phyloP scores from a whole-genome alignment of 1,140 invertebrate genomes.

The Camponotus vicinus region DNA sequence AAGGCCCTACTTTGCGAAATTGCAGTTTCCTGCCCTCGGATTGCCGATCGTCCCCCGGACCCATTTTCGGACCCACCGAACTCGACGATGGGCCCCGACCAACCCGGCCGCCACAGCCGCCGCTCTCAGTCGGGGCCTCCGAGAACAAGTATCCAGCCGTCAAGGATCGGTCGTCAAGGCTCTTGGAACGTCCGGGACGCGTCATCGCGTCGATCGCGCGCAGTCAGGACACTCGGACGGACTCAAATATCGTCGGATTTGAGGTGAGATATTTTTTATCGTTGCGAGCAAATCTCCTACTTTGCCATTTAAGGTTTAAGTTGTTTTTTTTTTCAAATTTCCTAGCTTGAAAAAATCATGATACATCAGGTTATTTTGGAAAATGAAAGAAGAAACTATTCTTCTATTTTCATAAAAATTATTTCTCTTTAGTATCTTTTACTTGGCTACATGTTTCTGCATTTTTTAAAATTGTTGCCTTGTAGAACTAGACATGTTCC shows the following conservation, averaged over 20 bases:
- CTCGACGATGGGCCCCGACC: constrained; percentile 29
- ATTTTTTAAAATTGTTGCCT: constrained; percentile 12
- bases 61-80: constrained; percentile 48
- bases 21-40: constrained; percentile 83
- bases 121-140: background rate
- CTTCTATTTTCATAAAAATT: background rate
- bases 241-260: constrained; percentile 58
- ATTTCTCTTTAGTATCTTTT: background rate
- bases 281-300: background rate
- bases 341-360: background rate
- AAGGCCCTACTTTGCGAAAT: constrained; percentile 83
- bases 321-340: background rate
- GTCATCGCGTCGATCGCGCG: constrained; percentile 45
- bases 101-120: constrained; percentile 18
- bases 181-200: constrained; percentile 20
- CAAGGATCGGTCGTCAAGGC: constrained; percentile 37
- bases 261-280: constrained; percentile 61
- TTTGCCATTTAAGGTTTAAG: background rate
- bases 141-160: constrained; percentile 31
- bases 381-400: background rate
- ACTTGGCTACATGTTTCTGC: background rate
- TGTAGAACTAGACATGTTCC: background rate
- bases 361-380: too few relatives aligned
- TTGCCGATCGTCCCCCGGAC: constrained; percentile 66
- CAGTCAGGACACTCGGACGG: constrained; percentile 44